A percentile compares a stretch with the other conserved stretches of the same genome.
Conservation (phyloP, 2,113 vertebrate species). For the Coptodon rendalli region DNA sequence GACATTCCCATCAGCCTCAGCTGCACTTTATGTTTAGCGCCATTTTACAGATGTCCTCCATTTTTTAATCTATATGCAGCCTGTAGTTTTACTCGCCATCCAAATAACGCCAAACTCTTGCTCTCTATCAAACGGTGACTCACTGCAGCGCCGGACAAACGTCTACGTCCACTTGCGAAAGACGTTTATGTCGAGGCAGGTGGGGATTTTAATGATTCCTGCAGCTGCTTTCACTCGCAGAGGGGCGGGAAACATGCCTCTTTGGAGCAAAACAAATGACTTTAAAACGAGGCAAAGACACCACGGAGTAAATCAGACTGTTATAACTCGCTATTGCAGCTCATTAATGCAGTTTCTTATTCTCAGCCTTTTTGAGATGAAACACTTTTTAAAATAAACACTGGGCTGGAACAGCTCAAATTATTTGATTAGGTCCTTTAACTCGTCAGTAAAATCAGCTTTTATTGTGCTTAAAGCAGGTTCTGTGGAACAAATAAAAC, state of each 20-base stretch:
- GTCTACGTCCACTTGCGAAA: not conserved
- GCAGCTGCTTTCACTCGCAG: not conserved
- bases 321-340: not conserved
- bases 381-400: not conserved
- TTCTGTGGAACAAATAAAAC: not conserved
- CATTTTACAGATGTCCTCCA: not conserved
- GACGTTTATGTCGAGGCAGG: not conserved
- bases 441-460: rapidly evolving
- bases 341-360: not conserved
- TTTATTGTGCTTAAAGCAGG: not conserved
- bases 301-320: not conserved
- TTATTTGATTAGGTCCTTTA: not conserved
- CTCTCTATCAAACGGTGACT: not conserved
- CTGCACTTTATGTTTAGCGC: not conserved
- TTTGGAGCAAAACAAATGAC: not conserved
- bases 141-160: not conserved
- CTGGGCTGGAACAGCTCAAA: not conserved
- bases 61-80: not conserved
- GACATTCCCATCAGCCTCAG: not conserved
- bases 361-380: not conserved
- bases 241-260: not conserved
- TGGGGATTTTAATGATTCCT: not conserved
- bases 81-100: not conserved
- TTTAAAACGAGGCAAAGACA: not conserved
- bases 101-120: not conserved